phyloP scores from a whole-genome alignment of 2,113 vertebrate genomes.

The Bufo gargarizans region DNA sequence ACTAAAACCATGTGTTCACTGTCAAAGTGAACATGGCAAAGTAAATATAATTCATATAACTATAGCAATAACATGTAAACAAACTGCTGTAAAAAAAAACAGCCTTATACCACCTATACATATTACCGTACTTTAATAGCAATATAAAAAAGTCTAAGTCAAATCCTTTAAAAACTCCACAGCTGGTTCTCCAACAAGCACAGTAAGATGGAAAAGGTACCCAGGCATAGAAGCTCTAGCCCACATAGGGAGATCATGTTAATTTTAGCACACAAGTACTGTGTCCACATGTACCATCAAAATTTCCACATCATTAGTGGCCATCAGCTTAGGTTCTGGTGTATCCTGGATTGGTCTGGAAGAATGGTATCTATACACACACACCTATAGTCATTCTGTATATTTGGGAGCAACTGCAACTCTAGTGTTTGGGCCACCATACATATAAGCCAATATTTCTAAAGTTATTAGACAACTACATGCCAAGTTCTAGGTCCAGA shows the following conservation, averaged over 20 bases:
- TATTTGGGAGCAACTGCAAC: neutral
- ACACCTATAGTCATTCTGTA: neutral
- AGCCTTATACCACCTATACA: conserved; percentile 21
- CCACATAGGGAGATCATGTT: neutral
- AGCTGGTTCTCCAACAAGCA: conserved; percentile 6
- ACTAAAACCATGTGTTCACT: neutral
- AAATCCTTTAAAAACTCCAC: conserved; percentile 6
- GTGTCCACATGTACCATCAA: neutral
- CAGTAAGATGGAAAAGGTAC: neutral
- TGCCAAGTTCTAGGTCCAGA: neutral
- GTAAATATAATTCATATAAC: conserved; percentile 11
- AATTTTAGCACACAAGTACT: neutral
- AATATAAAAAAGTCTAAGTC: neutral
- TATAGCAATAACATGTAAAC: conserved; percentile 35
- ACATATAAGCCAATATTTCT: neutral
- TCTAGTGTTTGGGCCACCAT: neutral
- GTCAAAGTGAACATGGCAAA: neutral
- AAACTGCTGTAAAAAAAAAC: conserved; percentile 26
- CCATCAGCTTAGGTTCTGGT: neutral
- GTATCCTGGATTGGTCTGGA: neutral
- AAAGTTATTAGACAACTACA: neutral
- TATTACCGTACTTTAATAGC: conserved; percentile 20
- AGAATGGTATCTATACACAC: neutral
- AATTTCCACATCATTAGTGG: conserved; percentile 6
- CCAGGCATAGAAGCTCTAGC: neutral